Evolutionary conservation across 1,140 invertebrate genomes (phyloP), one percentile per base, ranked within the genome.

Genomic region (Drosophila littoralis): DNA sequence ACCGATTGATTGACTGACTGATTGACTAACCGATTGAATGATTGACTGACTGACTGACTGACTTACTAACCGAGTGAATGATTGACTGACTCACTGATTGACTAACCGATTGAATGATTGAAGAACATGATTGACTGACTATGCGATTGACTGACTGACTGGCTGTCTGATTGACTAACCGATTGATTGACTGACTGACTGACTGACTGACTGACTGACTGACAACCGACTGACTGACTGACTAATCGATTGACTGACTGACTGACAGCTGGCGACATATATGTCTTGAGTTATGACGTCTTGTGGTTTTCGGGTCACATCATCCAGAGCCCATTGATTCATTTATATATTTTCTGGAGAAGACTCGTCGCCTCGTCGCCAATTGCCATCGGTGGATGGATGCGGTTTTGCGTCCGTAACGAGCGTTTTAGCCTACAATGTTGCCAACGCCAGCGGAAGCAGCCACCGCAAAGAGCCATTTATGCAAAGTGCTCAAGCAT

Each of bases 391-490:
- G 48, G 45, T 64, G 33, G 58, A 64, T 66, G 72, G 58, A 64
- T 66, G 72, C 65, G 82, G 82, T 81, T 75, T 52, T 13, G 15
- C 82, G 69, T 77, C 6, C 33, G n/a, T 54, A 86, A 86, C 82
- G 71, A 86, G 82, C 82, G 60, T 79, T 70, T 52, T 48, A 51
- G 51, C 42, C 67, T 61, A 89, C 84, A 88, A 84, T 66, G 83
- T 88, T 89, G 83, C 77, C 52, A 64, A 36, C 54, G 71, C 58
- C 69, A 77, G 77, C 84, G 79, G 83, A 82, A 88, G 81, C 81
- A 72, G 72, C 15, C 42, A 59, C 71, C 57, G 70, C 51, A 70
- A 65, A 55, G 70, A 60, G 52, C 73, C 72, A 77, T 81, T 81
- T 81, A 81, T 79, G 80, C 65, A 77, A 73, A 82, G 79, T 75